Conservation (phyloP, 2,113 vertebrate species). For the Lonchura striata region DNA sequence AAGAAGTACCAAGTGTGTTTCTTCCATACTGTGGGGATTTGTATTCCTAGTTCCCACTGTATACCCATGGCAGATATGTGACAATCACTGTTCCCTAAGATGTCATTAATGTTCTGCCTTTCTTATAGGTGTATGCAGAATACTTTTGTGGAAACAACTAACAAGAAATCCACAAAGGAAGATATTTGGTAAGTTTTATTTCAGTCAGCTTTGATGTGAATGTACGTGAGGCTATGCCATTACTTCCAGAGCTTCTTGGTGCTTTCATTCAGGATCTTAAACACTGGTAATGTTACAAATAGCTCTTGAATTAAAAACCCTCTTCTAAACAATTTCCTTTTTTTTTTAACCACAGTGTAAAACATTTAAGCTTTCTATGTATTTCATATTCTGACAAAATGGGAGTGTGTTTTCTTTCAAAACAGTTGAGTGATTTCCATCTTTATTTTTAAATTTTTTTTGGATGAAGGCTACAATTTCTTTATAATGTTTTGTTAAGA, state of each 20-base stretch:
- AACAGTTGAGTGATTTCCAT: background rate
- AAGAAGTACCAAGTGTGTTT: background rate
- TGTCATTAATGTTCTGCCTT: background rate
- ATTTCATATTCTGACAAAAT: background rate
- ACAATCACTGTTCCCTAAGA: background rate
- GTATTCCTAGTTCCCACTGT: background rate
- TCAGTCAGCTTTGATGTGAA: background rate
- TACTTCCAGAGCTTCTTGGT: background rate
- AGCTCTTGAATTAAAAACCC: background rate
- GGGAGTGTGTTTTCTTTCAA: background rate
- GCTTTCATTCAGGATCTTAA: background rate
- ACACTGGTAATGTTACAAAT: background rate
- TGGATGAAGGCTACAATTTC: background rate
- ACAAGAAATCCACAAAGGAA: background rate
- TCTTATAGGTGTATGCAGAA: background rate
- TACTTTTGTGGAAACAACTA: background rate
- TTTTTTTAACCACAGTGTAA: background rate
- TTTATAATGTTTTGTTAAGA: background rate
- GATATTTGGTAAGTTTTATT: background rate
- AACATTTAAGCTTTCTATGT: background rate
- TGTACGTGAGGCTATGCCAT: rapidly evolving
- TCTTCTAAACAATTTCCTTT: background rate
- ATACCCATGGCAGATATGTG: background rate
- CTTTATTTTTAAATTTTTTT: background rate
- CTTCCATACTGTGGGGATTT: rapidly evolving